A percentile compares a stretch with the other conserved stretches of the same genome.
phyloP scores from a whole-genome alignment of 2,113 vertebrate genomes.

The Pluvialis apricaria region DNA sequence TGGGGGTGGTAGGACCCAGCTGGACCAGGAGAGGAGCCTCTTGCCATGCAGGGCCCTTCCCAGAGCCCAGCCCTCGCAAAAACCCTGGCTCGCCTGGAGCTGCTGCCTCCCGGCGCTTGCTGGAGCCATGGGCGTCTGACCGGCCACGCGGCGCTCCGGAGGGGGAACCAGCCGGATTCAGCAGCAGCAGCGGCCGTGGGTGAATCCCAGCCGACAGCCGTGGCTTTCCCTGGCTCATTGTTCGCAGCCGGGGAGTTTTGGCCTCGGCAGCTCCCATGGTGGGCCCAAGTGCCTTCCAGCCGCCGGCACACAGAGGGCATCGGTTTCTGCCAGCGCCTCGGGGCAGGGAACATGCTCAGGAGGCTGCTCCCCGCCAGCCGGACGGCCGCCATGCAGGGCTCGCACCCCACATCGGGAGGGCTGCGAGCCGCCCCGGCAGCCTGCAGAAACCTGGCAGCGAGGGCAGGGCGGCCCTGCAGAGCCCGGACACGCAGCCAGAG shows the following conservation, averaged over 20 bases:
- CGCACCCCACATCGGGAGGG: fast-evolving
- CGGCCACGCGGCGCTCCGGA: fast-evolving
- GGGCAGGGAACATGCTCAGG: neutral
- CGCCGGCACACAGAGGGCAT: fast-evolving
- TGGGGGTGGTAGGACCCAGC: neutral
- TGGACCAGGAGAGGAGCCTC: neutral
- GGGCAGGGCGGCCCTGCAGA: neutral
- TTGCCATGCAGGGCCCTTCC: fast-evolving
- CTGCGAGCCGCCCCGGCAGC: neutral
- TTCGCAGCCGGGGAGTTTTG: fast-evolving
- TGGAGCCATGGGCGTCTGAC: neutral
- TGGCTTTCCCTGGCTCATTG: fast-evolving
- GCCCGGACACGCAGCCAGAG: neutral
- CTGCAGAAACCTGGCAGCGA: neutral
- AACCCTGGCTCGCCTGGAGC: neutral
- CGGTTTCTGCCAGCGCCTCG: neutral
- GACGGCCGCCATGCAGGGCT: fast-evolving
- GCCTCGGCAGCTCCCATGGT: neutral
- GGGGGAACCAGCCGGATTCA: fast-evolving
- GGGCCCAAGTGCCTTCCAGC: neutral
- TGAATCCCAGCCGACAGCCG: neutral
- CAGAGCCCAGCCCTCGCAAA: neutral
- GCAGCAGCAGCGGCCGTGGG: neutral
- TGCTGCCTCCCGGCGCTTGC: fast-evolving
- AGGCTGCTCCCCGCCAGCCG: neutral